Percentiles rank a stretch among this genome's conserved stretches.
These are phyloP conservation scores for Pipistrellus pygmaeus DNA, from an alignment of 2,797 vertebrate species.

Conservation along the genomic window DNA sequence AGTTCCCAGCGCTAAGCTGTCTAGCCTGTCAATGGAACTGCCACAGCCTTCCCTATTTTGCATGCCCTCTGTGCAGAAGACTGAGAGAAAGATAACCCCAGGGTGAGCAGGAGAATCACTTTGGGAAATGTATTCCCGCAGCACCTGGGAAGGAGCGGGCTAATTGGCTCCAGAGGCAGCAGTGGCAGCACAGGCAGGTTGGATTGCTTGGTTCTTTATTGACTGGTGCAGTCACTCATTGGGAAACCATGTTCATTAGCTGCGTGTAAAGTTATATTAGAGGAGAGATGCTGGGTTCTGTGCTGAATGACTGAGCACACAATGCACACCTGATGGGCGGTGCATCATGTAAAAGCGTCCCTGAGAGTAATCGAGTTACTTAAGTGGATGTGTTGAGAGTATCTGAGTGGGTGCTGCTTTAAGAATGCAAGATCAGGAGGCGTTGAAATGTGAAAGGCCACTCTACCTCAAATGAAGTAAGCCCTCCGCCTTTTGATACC, in stretches of 20 bases:
- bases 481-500: background rate
- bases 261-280: constrained; percentile 79
- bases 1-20: background rate
- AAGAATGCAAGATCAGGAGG: constrained; percentile 68
- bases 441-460: constrained; percentile 55
- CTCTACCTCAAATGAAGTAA: constrained; percentile 7
- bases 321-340: constrained; percentile 69
- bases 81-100: constrained; percentile 42
- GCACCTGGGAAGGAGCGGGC: constrained; percentile 2
- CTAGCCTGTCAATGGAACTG: background rate
- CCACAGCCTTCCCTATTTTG: constrained; percentile 34
- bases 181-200: background rate
- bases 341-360: constrained; percentile 66
- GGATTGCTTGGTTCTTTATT: constrained; percentile 60
- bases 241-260: constrained; percentile 80
- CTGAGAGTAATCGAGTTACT: constrained; percentile 74
- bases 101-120: constrained; percentile 66
- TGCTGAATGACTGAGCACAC: constrained; percentile 69
- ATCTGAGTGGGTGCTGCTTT: constrained; percentile 52
- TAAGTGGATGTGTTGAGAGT: constrained; percentile 69
- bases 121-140: constrained; percentile 72
- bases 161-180: constrained; percentile 77
- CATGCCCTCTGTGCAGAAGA: constrained; percentile 26
- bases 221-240: constrained; percentile 76
- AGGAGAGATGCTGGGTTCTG: constrained; percentile 57